These are phyloP conservation scores for Mycalesis mineus DNA, from an alignment of 2,888 invertebrate genomes.

Conservation along the genomic window DNA sequence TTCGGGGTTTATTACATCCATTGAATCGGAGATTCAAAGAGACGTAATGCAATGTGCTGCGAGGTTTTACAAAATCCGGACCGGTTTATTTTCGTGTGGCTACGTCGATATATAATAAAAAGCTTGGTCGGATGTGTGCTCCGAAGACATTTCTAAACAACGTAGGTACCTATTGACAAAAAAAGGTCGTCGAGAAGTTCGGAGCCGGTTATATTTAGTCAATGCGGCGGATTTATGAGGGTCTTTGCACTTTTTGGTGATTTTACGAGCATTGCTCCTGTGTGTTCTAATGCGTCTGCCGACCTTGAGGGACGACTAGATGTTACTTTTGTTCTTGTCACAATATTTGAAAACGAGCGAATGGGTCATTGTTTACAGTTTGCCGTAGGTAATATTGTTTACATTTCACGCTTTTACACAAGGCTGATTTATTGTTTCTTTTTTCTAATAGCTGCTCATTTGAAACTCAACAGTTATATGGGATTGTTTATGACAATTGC, in stretches of 20 bases:
- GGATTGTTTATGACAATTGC: neutral
- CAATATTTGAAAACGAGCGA: conserved; percentile 21
- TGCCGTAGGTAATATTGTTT: conserved; percentile 4
- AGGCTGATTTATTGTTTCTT: neutral
- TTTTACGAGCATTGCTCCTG: conserved; percentile 27
- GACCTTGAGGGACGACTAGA: conserved; percentile 56
- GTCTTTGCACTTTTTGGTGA: conserved; percentile 30
- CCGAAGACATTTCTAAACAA: conserved; percentile 35
- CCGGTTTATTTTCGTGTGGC: conserved; percentile 50
- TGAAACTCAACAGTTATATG: neutral
- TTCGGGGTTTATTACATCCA: conserved; percentile 18
- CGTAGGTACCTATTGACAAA: conserved; percentile 15
- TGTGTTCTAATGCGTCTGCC: conserved; percentile 45
- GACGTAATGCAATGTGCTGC: conserved; percentile 48
- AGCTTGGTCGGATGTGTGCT: conserved; percentile 31
- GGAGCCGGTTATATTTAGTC: conserved; percentile 17
- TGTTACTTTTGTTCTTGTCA: conserved; percentile 23
- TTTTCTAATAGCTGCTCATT: too few relatives aligned
- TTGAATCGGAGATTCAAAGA: conserved; percentile 16
- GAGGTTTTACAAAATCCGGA: conserved; percentile 45
- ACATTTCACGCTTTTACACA: conserved; percentile 5
- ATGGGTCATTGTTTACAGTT: conserved; percentile 9
- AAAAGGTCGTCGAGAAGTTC: conserved; percentile 28
- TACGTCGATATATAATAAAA: conserved; percentile 33
- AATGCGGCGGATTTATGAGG: conserved; percentile 26